These are phyloP conservation scores for Apis florea DNA, from an alignment of 1,140 invertebrate genomes.

Conservation along the genomic window DNA sequence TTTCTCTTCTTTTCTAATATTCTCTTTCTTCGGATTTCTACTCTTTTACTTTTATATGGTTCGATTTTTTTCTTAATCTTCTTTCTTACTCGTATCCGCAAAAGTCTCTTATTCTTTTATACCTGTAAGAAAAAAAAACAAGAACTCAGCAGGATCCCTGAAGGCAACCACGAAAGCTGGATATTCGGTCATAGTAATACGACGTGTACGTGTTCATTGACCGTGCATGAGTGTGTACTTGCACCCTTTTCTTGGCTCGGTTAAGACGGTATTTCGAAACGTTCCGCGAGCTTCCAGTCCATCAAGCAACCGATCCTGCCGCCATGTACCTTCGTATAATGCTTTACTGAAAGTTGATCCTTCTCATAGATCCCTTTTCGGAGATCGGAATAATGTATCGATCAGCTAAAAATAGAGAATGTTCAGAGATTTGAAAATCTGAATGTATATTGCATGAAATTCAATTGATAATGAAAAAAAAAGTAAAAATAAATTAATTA, in stretches of 20 bases:
- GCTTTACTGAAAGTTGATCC: conserved; percentile 28
- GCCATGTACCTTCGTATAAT: neutral
- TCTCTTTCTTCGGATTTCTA: conserved; percentile 1
- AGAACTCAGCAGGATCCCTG: conserved; percentile 54
- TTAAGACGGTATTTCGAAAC: conserved; percentile 53
- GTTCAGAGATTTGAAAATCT: neutral
- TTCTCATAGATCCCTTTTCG: conserved; percentile 3
- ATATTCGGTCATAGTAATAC: conserved; percentile 63
- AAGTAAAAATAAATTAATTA: neutral
- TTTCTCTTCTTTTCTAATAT: conserved; percentile 3
- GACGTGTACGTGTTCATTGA: conserved; percentile 55
- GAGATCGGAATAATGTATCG: neutral
- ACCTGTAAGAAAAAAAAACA: conserved; percentile 11
- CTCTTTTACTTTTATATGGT: neutral
- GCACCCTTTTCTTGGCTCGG: conserved; percentile 43
- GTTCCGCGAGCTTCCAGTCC: conserved; percentile 49
- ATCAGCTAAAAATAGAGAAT: neutral
- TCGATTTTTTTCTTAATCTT: conserved; percentile 12
- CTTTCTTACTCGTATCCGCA: conserved; percentile 33
- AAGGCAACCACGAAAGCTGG: conserved; percentile 52
- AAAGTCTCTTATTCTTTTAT: conserved; percentile 63
- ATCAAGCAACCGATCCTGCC: conserved; percentile 45
- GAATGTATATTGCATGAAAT: neutral
- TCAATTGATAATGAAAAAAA: neutral
- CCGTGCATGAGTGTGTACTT: conserved; percentile 58